phyloP scores from a whole-genome alignment of 2,888 invertebrate species.

The Aphelenchoides bicaudatus region DNA sequence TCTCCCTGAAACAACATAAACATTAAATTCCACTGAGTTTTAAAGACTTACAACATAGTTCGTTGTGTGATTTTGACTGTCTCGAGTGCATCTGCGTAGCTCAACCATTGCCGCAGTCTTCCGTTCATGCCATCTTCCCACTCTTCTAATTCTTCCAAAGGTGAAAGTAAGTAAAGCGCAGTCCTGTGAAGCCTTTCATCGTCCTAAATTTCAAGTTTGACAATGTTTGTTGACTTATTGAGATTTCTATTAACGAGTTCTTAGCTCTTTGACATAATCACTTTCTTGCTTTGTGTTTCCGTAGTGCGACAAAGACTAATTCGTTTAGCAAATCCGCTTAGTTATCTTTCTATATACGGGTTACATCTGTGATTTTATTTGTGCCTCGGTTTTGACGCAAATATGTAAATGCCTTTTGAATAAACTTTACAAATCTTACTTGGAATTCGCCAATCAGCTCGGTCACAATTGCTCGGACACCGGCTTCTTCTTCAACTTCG shows the following conservation, averaged over 20 bases:
- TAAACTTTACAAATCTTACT: constrained; percentile 67
- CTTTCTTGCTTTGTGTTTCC: neutral
- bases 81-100: constrained; percentile 33
- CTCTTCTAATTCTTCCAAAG: constrained; percentile 40
- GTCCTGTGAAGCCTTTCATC: constrained; percentile 48
- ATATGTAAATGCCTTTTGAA: neutral
- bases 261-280: too few species aligned
- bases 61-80: constrained; percentile 38
- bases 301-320: neutral
- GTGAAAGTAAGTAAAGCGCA: constrained; percentile 45
- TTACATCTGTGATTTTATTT: constrained; percentile 1
- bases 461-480: constrained; percentile 82
- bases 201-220: constrained; percentile 45
- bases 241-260: too few species aligned
- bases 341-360: constrained; percentile 4
- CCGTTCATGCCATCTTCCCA: constrained; percentile 50
- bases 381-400: neutral
- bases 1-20: too few species aligned
- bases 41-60: constrained; percentile 26
- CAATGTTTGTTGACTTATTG: too few species aligned
- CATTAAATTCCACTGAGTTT: too few species aligned
- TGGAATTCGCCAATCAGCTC: constrained; percentile 89
- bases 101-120: constrained; percentile 45
- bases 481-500: constrained; percentile 91
- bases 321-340: neutral